phyloP scores from a whole-genome alignment of 2,113 vertebrate genomes.

The Malaclemys terrapin region DNA sequence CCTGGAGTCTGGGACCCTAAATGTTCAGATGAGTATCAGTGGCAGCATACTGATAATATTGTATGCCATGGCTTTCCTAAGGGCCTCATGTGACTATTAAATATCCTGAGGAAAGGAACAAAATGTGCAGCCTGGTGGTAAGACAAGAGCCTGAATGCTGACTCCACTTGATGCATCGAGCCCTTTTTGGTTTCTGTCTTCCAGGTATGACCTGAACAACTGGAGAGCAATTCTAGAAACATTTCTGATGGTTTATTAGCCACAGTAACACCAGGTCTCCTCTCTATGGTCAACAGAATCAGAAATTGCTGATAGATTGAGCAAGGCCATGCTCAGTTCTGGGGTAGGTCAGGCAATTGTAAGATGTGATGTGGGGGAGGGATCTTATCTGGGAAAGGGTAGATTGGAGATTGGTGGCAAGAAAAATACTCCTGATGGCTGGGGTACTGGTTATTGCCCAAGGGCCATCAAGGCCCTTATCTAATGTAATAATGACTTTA shows the following conservation, averaged over 20 bases:
- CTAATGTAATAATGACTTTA: not conserved
- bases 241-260: not conserved
- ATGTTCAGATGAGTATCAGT: slow-evolving; percentile 49
- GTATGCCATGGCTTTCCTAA: slow-evolving; percentile 46
- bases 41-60: slow-evolving; percentile 54
- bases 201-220: not conserved
- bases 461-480: not conserved
- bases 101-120: slow-evolving; percentile 43
- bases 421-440: not conserved
- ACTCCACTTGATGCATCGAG: not conserved
- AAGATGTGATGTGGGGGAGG: not conserved
- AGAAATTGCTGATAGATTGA: not conserved
- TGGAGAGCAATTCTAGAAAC: not conserved
- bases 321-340: not conserved
- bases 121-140: slow-evolving; percentile 25
- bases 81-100: slow-evolving; percentile 52
- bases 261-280: not conserved
- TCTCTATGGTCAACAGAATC: not conserved
- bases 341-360: not conserved
- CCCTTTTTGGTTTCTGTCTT: not conserved
- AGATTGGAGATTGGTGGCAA: fast-evolving
- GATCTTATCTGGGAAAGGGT: not conserved
- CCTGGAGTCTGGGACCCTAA: slow-evolving; percentile 27
- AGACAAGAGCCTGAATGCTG: slow-evolving; percentile 3
- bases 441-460: not conserved